Evolutionary conservation across 2,797 vertebrate species (phyloP).

Genomic region (Emys orbicularis): DNA sequence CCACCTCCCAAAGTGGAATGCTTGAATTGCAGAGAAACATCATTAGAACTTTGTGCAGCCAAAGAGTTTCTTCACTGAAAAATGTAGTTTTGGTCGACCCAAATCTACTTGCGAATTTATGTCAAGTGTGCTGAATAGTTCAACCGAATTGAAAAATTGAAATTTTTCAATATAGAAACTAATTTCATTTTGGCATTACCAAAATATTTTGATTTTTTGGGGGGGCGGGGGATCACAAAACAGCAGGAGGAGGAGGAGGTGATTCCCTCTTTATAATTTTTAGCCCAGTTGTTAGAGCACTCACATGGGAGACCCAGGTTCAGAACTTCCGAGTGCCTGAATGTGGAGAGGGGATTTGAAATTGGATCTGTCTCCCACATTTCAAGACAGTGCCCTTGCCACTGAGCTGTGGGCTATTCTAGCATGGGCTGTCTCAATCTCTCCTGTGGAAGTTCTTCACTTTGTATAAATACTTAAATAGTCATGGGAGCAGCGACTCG

Average conservation of each 20-base stretch:
- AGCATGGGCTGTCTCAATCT: not conserved
- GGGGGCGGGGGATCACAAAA: not conserved
- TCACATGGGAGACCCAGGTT: not conserved
- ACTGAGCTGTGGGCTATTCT: not conserved
- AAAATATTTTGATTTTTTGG: not conserved
- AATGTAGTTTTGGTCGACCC: not conserved
- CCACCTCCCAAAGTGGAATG: fast-evolving
- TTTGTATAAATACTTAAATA: not conserved
- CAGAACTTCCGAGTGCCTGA: not conserved
- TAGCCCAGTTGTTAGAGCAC: not conserved
- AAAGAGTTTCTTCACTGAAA: not conserved
- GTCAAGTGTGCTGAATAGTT: not conserved
- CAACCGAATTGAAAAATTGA: not conserved
- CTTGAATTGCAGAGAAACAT: not conserved
- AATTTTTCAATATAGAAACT: not conserved
- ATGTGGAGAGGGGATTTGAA: not conserved
- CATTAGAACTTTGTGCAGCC: not conserved
- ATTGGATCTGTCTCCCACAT: not conserved
- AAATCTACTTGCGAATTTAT: not conserved
- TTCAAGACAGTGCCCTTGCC: not conserved
- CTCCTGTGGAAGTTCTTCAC: not conserved
- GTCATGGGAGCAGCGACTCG: not conserved
- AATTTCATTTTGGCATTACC: not conserved
- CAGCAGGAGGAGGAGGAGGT: not conserved
- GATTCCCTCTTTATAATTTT: not conserved